Evolutionary conservation across 2,888 invertebrate genomes (phyloP).

Genomic region (Tubiluchus corallicola): DNA sequence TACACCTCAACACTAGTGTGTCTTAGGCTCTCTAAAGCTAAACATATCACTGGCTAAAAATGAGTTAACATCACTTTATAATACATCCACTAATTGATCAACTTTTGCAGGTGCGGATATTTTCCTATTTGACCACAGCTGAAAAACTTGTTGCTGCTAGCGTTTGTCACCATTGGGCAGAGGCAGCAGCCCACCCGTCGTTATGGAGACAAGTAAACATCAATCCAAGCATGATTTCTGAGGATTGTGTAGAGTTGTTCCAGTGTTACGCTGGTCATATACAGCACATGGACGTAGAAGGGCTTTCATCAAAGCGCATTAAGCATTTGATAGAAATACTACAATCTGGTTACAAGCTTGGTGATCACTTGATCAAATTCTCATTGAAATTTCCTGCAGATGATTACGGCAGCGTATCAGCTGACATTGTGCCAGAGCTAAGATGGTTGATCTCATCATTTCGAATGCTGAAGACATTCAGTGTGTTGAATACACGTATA

Average conservation of each 20-base stretch:
- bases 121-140: conserved; percentile 1
- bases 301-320: not conserved
- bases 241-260: not conserved
- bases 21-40: no score
- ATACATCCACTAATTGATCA: no score
- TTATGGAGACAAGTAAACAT: not conserved
- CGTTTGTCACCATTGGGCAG: not conserved
- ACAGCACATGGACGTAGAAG: not conserved
- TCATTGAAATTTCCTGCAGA: not conserved
- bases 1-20: no score
- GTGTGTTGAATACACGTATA: not conserved
- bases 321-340: not conserved
- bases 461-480: not conserved
- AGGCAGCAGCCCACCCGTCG: not conserved
- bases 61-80: no score
- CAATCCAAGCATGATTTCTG: not conserved
- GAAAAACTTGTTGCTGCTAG: not conserved
- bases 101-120: not conserved
- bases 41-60: no score
- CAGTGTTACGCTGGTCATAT: not conserved
- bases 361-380: not conserved
- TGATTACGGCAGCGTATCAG: not conserved
- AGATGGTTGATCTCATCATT: not conserved
- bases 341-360: not conserved
- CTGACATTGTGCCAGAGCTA: not conserved